Conservation (phyloP, 2,888 invertebrate genomes). For the Cerastis rubricosa region DNA sequence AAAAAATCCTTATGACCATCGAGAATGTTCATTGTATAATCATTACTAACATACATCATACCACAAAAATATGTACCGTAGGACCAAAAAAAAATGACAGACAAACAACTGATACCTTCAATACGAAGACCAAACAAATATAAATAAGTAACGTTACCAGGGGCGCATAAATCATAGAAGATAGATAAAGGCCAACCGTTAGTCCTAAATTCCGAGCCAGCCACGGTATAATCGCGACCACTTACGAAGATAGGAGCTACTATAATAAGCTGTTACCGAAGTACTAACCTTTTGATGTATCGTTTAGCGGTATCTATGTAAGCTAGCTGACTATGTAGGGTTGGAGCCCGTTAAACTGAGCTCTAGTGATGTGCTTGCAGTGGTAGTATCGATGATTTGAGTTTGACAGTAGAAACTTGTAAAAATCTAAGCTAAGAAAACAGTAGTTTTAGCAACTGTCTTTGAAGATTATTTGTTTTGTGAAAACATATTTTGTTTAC, state of each 20-base stretch:
- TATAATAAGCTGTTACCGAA: slow-evolving; percentile 82
- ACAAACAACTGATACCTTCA: slow-evolving; percentile 27
- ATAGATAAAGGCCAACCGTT: slow-evolving; percentile 76
- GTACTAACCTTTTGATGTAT: slow-evolving; percentile 87
- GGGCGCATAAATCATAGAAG: slow-evolving; percentile 71
- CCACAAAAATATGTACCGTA: slow-evolving; percentile 26
- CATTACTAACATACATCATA: slow-evolving; percentile 31
- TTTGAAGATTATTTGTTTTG: not conserved
- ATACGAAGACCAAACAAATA: slow-evolving; percentile 52
- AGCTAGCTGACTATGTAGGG: slow-evolving; percentile 82
- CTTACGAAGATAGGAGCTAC: slow-evolving; percentile 69
- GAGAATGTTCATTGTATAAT: slow-evolving; percentile 37
- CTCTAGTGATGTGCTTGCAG: slow-evolving; percentile 73
- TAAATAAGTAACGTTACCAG: slow-evolving; percentile 70
- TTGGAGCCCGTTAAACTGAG: slow-evolving; percentile 84
- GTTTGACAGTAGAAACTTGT: slow-evolving; percentile 1
- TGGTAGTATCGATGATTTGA: slow-evolving; percentile 61
- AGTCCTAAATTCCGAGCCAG: slow-evolving; percentile 79
- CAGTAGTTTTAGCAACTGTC: not conserved
- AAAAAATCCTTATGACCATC: slow-evolving; percentile 31
- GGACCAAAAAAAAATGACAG: slow-evolving; percentile 37
- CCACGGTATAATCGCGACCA: slow-evolving; percentile 79
- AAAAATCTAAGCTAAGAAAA: not conserved
- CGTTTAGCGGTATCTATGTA: slow-evolving; percentile 89
- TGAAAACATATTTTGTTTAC: slow-evolving; percentile 7